A percentile compares a stretch with the other conserved stretches of the same genome.
Evolutionary conservation across 2,113 vertebrate species (phyloP).

Genomic region (Talpa occidentalis): DNA sequence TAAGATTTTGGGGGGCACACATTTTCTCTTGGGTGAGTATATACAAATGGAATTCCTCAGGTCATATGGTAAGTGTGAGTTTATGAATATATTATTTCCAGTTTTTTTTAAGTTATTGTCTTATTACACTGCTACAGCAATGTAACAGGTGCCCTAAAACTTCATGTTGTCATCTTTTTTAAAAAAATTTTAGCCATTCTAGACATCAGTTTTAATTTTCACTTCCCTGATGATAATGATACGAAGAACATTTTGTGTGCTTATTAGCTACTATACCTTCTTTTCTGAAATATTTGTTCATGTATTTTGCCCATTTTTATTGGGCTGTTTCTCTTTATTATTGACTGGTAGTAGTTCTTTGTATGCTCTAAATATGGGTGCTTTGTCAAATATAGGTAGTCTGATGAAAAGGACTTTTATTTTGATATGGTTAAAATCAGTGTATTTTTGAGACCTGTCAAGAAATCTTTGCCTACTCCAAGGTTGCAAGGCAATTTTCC

Average conservation of each 20-base stretch:
- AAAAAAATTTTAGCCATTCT: background rate
- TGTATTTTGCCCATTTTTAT: background rate
- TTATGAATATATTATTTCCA: background rate
- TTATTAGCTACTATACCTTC: background rate
- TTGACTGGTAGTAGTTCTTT: background rate
- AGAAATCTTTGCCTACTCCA: background rate
- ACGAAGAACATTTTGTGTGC: background rate
- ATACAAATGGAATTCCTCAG: background rate
- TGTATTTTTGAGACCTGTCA: background rate
- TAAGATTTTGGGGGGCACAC: background rate
- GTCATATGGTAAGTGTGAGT: background rate
- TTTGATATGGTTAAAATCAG: slow-evolving; percentile 18
- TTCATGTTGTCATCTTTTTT: background rate
- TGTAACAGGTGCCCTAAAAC: background rate
- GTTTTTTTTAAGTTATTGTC: background rate
- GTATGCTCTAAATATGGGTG: background rate
- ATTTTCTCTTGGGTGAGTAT: slow-evolving; percentile 13
- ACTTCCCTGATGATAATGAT: background rate
- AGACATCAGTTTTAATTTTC: background rate
- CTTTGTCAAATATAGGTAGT: background rate
- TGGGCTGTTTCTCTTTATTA: background rate
- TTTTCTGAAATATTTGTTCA: background rate
- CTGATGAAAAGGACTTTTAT: slow-evolving; percentile 14
- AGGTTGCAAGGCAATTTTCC: background rate
- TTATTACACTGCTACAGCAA: background rate